Evolutionary conservation across 2,888 invertebrate species (phyloP), one percentile per base, ranked within the genome.

Genomic region (Catocala sponsa): DNA sequence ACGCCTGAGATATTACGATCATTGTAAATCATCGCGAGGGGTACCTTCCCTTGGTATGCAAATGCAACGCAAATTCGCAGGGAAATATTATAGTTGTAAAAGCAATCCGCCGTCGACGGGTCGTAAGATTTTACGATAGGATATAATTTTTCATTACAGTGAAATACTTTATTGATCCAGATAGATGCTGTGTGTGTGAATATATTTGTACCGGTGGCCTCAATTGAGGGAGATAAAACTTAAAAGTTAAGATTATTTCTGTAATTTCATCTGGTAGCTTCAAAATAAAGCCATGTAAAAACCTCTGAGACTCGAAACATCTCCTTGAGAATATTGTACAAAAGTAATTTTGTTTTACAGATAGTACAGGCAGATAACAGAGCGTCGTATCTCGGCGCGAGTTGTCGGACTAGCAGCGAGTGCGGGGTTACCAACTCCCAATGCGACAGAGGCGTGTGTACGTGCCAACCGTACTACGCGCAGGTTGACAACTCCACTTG

Each of bases 401-500:
- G 93, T 70, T 97, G 97, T 85, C 94, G 92, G 70, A 90, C 92
- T 57, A 95, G 95, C 82, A 90, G 91, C 75, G 96, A 97, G 76
- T 97, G 97, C 87, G 94, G 94, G 72, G 95, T 96, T 68, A 88
- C 93, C 62, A 95, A 96, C 81, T 96, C 97, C 70, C 95, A 95
- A 68, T 97, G 97, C 87, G 90, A 95, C 72, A 91, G 95, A 82
- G 97, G 97, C 76, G 95, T 95, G 72, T 98, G 98, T 92, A 95
- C 96, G 63, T 98, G 98, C 90, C 96, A 97, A 87, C 97, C 98
- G 41, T 98, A 97, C 91, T 97, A 96, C 90, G 98, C 98, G 42
- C 95, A 95, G 85, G 96, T 96, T 87, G 97, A 98, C 91, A 95
- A 95, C 79, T 96, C 97, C 64, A 95, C 95, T 68, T 98, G 98